Percentiles rank a stretch among this genome's conserved stretches.
These are phyloP conservation scores for Phasia obesa DNA, from an alignment of 2,888 invertebrate species.

Conservation along the genomic window DNA sequence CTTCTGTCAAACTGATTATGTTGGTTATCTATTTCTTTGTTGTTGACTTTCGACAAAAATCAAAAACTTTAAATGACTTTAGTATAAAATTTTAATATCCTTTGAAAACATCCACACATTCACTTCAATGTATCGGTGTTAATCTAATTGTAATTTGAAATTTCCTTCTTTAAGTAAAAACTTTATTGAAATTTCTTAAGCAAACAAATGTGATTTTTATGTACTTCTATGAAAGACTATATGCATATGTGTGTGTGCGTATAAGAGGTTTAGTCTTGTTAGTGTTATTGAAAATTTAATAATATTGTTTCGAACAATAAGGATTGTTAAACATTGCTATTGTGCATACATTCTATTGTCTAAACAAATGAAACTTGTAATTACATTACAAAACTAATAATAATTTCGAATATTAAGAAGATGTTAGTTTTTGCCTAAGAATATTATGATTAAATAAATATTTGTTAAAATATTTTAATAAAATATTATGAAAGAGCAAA, in stretches of 20 bases:
- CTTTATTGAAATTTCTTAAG: no score
- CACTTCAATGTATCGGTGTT: neutral
- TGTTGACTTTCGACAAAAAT: constrained; percentile 1
- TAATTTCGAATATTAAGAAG: constrained; percentile 20
- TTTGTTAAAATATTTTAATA: constrained; percentile 5
- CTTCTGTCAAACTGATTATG: constrained; percentile 29
- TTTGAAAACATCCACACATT: neutral
- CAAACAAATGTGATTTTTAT: no score
- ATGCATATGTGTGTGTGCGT: neutral
- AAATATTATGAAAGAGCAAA: constrained; percentile 6
- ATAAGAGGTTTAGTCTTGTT: neutral
- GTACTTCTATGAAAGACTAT: neutral
- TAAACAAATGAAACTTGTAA: constrained; percentile 28
- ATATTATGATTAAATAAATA: constrained; percentile 29
- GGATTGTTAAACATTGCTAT: constrained; percentile 31
- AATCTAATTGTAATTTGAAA: constrained; percentile 16
- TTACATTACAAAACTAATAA: constrained; percentile 18
- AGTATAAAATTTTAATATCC: neutral
- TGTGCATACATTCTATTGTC: constrained; percentile 14
- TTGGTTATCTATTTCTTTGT: neutral
- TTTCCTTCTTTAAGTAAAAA: neutral
- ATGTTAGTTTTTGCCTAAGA: neutral
- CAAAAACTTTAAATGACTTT: neutral
- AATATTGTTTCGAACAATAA: constrained; percentile 41
- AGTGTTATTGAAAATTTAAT: constrained; percentile 35